Evolutionary conservation across 2,797 vertebrate species (phyloP).

Genomic region (Anguilla pacifica): DNA sequence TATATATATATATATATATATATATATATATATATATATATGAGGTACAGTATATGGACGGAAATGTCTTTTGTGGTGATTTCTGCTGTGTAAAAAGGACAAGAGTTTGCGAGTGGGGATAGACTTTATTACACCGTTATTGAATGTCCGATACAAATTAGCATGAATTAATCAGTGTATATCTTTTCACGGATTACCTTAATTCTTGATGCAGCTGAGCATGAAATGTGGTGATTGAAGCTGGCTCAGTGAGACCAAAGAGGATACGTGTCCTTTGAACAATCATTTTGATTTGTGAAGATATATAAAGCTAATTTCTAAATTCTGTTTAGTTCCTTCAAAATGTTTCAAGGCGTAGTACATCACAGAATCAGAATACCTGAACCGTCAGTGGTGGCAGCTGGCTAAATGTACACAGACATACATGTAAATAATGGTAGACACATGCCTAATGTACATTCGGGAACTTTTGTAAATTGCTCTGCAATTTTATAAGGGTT

Average conservation of each 20-base stretch:
- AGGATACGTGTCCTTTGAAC: neutral
- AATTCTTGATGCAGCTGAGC: neutral
- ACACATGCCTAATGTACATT: neutral
- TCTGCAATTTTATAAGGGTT: neutral
- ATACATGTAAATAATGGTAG: neutral
- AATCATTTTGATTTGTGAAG: neutral
- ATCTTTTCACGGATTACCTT: neutral
- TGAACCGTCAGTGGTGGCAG: neutral
- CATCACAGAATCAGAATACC: neutral
- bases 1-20: too few relatives aligned
- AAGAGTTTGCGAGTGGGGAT: neutral
- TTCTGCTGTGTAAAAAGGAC: neutral
- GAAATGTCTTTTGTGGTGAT: neutral
- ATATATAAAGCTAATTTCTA: neutral
- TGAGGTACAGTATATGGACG: neutral
- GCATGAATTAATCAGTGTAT: slow-evolving; percentile 1
- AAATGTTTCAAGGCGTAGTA: neutral
- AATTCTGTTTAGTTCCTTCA: neutral
- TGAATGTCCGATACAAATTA: neutral
- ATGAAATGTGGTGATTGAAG: neutral
- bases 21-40: too few relatives aligned
- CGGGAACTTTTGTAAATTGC: neutral
- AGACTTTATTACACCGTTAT: neutral
- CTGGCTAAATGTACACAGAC: neutral
- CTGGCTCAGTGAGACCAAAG: neutral